phyloP scores from a whole-genome alignment of 1,140 invertebrate genomes.

The Sipha flava region DNA sequence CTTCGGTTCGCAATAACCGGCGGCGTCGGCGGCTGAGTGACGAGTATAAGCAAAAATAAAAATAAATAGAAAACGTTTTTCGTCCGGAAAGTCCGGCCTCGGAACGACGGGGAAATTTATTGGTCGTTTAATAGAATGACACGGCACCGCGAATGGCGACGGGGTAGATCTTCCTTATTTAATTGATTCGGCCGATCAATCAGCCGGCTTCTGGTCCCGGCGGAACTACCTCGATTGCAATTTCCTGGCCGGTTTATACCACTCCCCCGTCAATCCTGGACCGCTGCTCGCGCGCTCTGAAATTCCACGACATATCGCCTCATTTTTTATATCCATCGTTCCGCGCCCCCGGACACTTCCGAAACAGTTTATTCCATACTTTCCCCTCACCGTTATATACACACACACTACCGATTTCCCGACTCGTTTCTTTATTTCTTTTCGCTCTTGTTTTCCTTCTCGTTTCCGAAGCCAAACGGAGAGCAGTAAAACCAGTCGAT shows the following conservation, averaged over 20 bases:
- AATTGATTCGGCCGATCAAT: slow-evolving; percentile 31
- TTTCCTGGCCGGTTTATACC: background rate
- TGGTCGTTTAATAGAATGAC: slow-evolving; percentile 14
- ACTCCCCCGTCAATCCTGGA: background rate
- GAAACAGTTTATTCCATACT: background rate
- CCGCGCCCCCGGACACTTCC: background rate
- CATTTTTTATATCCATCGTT: slow-evolving; percentile 3
- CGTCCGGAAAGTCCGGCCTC: background rate
- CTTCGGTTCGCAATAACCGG: too few relatives aligned
- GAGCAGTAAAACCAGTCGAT: too few relatives aligned
- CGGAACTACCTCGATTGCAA: slow-evolving; percentile 16
- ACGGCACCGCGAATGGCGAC: background rate
- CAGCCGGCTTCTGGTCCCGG: background rate
- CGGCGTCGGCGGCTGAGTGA: too few relatives aligned
- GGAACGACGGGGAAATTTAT: slow-evolving; percentile 14
- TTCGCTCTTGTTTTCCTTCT: too few relatives aligned
- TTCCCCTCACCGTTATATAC: too few relatives aligned
- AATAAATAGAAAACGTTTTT: slow-evolving; percentile 25
- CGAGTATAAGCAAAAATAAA: background rate
- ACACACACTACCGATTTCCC: too few relatives aligned
- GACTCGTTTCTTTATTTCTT: too few relatives aligned
- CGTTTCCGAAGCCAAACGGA: too few relatives aligned
- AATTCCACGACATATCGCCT: background rate
- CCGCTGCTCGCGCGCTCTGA: background rate
- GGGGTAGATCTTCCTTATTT: background rate